Percentiles rank a stretch among this genome's conserved stretches.
Evolutionary conservation across 2,113 vertebrate genomes (phyloP).

Genomic region (Campylorhamphus procurvoides): DNA sequence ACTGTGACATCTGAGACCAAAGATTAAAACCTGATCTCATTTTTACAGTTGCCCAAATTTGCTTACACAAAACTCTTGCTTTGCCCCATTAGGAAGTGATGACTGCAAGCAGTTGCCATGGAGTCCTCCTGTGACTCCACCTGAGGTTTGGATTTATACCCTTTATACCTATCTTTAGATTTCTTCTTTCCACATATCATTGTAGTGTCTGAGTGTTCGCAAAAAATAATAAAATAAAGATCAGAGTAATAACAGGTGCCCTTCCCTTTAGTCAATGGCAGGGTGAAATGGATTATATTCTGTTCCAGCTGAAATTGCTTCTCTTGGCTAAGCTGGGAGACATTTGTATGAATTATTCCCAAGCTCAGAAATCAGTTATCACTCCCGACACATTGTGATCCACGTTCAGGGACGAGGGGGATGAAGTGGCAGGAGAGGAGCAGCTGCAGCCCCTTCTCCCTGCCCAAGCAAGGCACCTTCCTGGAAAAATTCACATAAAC

Average conservation of each 20-base stretch:
- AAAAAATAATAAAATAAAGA: background rate
- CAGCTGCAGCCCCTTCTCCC: background rate
- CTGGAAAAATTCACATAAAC: background rate
- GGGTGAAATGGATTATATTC: background rate
- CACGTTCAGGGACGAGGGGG: background rate
- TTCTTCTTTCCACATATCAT: background rate
- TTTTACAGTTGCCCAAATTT: background rate
- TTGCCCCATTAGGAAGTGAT: background rate
- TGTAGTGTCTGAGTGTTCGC: background rate
- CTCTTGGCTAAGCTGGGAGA: conserved; percentile 3
- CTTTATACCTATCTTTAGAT: background rate
- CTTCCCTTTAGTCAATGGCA: background rate
- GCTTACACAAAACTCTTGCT: background rate
- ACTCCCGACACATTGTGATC: background rate
- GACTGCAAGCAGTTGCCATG: background rate
- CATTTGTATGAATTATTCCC: conserved; percentile 9
- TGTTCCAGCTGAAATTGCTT: conserved; percentile 14
- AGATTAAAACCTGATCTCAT: background rate
- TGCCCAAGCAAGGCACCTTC: background rate
- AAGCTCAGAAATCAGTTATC: background rate
- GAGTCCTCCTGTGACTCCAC: background rate
- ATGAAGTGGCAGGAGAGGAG: background rate
- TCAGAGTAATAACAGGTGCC: background rate
- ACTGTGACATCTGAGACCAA: background rate
- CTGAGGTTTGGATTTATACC: background rate